Base-by-base conservation (phyloP, 2,888 invertebrate species). In the Oasisia sp. region DNA sequence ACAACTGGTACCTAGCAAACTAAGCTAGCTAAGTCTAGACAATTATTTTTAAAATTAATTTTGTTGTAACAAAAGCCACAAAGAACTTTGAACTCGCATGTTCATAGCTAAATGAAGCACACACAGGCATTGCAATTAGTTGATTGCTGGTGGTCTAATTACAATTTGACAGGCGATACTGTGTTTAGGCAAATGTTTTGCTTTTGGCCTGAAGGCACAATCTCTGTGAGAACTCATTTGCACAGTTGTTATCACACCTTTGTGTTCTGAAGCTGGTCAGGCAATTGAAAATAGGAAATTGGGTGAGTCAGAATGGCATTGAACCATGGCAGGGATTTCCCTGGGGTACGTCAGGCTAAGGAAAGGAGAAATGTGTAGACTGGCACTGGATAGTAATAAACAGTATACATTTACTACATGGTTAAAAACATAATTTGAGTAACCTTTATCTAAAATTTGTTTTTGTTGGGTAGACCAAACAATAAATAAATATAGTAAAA, bases 221-320 rank as follows among this genome's bases (percentile, higher is more conserved):
- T 74, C 74, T 74, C 19, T 74, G 74, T 27, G 27, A 5, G 27
- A 27, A 74, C 74, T 27, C 74, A 74, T 74, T 74, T 27, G 50
- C 50, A 74, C 74, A 74, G 74, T 74, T 74, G 19, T 74, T 74
- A 74, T 74, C 74, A 74, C 74, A 74, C 74, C n/a, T 74, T n/a
- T 27, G 50, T 50, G 50, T 0, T 19, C 27, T 27, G 74, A 27
- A 74, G 74, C 74, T 74, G 74, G 27, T 74, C 74, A 27, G 74
- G 74, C 74, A 74, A 74, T 74, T 74, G 74, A 74, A 38, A 74
- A 74, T 74, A 74, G 74, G 74, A 74, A 74, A 74, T 74, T 74
- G 74, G 74, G n/a, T 74, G 74, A 74, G 74, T 74, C n/a, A n/a
- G 74, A 74, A 74, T 27, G 74, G 19, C 27, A 74, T 19, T 74